Percentiles rank a stretch among this genome's conserved stretches.
phyloP scores from a whole-genome alignment of 2,797 vertebrate genomes.

The Gambusia yucatana region DNA sequence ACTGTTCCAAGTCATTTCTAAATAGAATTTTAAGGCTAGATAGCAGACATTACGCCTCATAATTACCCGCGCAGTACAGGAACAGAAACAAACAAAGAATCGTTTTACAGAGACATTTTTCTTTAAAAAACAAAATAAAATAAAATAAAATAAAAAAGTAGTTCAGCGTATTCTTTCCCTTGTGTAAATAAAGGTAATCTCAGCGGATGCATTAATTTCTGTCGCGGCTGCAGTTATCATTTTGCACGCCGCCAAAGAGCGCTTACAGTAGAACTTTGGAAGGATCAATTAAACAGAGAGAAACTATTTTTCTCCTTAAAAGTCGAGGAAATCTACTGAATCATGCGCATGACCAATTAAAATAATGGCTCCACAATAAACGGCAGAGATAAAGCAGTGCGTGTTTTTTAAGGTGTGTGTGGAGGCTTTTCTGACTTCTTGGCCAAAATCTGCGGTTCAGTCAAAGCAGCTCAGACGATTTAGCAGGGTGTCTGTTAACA shows the following conservation, averaged over 20 bases:
- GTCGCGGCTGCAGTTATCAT: slow-evolving; percentile 77
- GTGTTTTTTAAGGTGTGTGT: slow-evolving; percentile 15
- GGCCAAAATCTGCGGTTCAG: slow-evolving; percentile 68
- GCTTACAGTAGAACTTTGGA: slow-evolving; percentile 77
- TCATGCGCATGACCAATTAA: slow-evolving; percentile 57
- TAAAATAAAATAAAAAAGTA: slow-evolving; percentile 42
- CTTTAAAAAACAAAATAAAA: background rate
- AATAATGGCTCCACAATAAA: slow-evolving; percentile 36
- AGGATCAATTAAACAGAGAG: slow-evolving; percentile 75
- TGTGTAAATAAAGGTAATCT: slow-evolving; percentile 81
- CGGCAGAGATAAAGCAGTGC: slow-evolving; percentile 47
- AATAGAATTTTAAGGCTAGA: slow-evolving; percentile 78
- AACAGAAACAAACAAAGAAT: slow-evolving; percentile 69
- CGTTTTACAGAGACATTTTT: slow-evolving; percentile 53
- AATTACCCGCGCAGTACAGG: slow-evolving; percentile 54
- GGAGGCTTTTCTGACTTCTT: slow-evolving; percentile 58
- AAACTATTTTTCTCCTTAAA: slow-evolving; percentile 69
- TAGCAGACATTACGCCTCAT: slow-evolving; percentile 74
- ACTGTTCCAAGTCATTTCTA: slow-evolving; percentile 72
- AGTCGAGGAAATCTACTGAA: slow-evolving; percentile 42
- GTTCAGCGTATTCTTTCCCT: slow-evolving; percentile 68
- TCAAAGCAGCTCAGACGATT: slow-evolving; percentile 61
- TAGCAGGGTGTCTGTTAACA: slow-evolving; percentile 82
- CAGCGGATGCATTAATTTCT: slow-evolving; percentile 72
- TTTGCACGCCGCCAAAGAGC: slow-evolving; percentile 69